Conservation (phyloP, 2,113 vertebrate species). For the Ictalurus punctatus region DNA sequence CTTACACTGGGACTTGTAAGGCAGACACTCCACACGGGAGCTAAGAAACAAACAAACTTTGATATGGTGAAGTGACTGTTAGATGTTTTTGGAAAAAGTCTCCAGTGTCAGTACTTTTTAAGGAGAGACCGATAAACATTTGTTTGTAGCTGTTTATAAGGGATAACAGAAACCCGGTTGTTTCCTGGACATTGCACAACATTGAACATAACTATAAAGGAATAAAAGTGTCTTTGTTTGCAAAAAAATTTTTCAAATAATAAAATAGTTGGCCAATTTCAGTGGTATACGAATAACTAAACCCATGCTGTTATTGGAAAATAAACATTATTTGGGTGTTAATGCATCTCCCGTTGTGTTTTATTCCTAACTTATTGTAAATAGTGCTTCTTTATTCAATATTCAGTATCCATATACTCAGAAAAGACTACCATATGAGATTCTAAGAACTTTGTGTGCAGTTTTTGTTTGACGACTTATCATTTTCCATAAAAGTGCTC, state of each 20-base stretch:
- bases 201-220: neutral
- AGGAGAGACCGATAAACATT: neutral
- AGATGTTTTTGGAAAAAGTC: neutral
- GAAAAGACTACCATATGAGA: constrained; percentile 7
- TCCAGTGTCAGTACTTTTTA: neutral
- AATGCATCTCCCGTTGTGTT: neutral
- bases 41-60: no score
- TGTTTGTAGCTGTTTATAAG: neutral
- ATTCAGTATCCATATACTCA: neutral
- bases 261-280: neutral
- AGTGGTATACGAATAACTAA: neutral
- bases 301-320: neutral
- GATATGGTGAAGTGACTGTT: neutral
- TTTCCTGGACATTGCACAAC: neutral
- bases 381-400: neutral
- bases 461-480: neutral
- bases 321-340: neutral
- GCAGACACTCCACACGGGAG: neutral
- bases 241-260: neutral
- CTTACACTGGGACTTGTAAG: neutral
- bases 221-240: neutral
- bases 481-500: constrained; percentile 10
- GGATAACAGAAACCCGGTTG: neutral
- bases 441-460: constrained; percentile 26
- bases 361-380: neutral